A percentile compares a stretch with the other conserved stretches of the same genome.
These are phyloP conservation scores for Lasioglossum zephyrum DNA, from an alignment of 2,888 invertebrate species.

Conservation along the genomic window DNA sequence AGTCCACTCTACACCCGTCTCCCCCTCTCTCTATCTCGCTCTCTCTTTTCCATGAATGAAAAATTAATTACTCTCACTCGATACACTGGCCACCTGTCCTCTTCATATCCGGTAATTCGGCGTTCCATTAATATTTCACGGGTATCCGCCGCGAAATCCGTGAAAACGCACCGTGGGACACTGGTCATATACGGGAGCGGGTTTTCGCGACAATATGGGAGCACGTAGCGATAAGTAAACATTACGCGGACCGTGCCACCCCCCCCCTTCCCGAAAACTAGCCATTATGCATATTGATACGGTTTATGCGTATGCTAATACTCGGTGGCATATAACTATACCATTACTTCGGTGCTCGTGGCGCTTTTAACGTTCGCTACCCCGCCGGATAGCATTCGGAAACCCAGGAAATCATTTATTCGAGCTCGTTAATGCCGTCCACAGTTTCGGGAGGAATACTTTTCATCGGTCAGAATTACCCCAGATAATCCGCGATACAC, in stretches of 20 bases:
- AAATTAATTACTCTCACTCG: neutral
- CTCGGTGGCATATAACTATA: conserved; percentile 58
- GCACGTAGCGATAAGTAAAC: conserved; percentile 60
- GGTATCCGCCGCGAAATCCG: neutral
- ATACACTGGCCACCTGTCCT: conserved; percentile 3
- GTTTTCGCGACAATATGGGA: conserved; percentile 33
- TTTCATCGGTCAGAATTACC: conserved; percentile 7
- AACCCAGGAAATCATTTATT: conserved; percentile 32
- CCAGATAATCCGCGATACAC: conserved; percentile 5
- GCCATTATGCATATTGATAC: conserved; percentile 62
- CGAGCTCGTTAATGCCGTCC: conserved; percentile 19
- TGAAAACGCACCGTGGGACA: neutral
- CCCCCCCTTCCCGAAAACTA: conserved; percentile 41
- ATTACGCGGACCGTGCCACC: conserved; percentile 33
- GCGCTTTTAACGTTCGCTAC: conserved; percentile 24
- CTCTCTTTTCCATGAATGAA: neutral
- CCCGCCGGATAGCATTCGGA: conserved; percentile 15
- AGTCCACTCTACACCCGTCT: neutral
- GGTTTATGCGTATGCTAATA: conserved; percentile 61
- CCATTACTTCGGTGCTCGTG: conserved; percentile 49
- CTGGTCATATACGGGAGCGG: neutral
- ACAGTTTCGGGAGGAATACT: neutral
- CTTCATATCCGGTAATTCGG: conserved; percentile 22
- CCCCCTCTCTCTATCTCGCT: too few relatives aligned
- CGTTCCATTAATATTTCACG: conserved; percentile 33